These are phyloP conservation scores for Erinaceus europaeus DNA, from an alignment of 2,113 vertebrate species.

Conservation along the genomic window DNA sequence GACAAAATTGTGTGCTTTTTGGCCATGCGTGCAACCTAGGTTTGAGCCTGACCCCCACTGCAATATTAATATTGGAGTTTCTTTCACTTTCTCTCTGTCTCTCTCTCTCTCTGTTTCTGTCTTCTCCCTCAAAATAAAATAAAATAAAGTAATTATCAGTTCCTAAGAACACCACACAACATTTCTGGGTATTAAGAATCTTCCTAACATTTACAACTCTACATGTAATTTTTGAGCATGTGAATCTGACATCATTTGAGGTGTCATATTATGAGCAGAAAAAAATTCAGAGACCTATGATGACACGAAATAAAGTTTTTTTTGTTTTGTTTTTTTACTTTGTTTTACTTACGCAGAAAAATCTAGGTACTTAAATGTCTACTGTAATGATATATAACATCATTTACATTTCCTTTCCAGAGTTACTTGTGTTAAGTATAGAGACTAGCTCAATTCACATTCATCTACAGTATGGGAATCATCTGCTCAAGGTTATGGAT, in stretches of 20 bases:
- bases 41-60: no score
- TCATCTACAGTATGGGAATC: neutral
- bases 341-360: neutral
- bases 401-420: neutral
- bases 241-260: neutral
- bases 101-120: no score
- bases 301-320: neutral
- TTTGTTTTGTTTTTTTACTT: neutral
- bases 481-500: neutral
- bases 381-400: neutral
- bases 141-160: no score
- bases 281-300: neutral
- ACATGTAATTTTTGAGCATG: neutral
- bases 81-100: no score
- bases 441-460: neutral
- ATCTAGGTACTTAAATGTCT: neutral
- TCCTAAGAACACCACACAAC: neutral
- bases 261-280: neutral
- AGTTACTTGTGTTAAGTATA: neutral
- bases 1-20: no score
- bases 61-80: no score
- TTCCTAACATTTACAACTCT: neutral
- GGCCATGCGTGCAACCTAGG: no score
- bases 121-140: no score
- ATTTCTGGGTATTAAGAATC: neutral